These are phyloP conservation scores for Hapalemur alaotrensis DNA, from an alignment of 2,797 vertebrate genomes.

Conservation along the genomic window DNA sequence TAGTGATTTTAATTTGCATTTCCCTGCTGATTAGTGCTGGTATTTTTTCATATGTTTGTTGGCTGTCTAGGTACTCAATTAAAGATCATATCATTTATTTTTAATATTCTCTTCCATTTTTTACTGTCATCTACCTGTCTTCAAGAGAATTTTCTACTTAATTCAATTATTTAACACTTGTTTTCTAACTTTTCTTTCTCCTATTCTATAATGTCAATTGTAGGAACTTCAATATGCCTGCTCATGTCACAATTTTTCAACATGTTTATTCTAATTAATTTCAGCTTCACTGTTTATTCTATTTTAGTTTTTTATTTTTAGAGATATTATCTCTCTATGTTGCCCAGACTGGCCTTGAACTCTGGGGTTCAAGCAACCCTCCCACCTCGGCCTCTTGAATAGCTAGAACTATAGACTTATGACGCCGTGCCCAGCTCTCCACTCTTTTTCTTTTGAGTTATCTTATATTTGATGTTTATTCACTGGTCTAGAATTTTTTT, in stretches of 20 bases:
- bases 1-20: neutral
- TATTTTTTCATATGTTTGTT: neutral
- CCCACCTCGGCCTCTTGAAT: neutral
- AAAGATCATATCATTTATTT: neutral
- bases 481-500: neutral
- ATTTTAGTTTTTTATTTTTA: neutral
- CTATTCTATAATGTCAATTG: neutral
- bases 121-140: neutral
- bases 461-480: neutral
- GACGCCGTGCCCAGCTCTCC: neutral
- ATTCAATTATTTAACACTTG: neutral
- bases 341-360: neutral
- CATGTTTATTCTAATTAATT: neutral
- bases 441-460: neutral
- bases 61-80: neutral
- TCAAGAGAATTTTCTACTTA: neutral
- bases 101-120: neutral
- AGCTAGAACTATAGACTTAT: neutral
- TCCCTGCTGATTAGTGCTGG: neutral
- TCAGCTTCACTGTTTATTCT: neutral
- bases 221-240: neutral
- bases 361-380: neutral
- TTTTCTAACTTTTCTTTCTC: neutral
- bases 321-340: neutral
- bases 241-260: neutral